Base-by-base conservation (phyloP, 2,113 vertebrate species). In the Hippocampus barbouri region DNA sequence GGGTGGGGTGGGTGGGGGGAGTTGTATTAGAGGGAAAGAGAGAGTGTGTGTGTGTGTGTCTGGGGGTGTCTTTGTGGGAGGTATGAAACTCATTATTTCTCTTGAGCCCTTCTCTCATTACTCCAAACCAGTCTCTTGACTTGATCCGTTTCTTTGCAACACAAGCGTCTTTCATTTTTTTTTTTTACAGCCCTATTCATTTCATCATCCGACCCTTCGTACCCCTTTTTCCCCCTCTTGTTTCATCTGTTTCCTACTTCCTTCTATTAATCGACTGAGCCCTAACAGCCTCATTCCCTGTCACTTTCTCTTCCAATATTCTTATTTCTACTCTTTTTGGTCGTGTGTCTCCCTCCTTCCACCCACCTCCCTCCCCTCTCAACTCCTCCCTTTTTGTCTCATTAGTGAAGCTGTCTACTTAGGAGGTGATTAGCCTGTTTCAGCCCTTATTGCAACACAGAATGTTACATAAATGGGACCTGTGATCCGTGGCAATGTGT, bases 391-490 rank as follows among this genome's bases (percentile, higher is more conserved):
- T 83, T 66, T 78, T 83, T 72, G 81, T 89, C 88, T 89, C 86
- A 83, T 91, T 89, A 89, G 79, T 5, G 74, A 84, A 84, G 82
- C 87, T 86, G 87, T 89, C 89, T 84, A 89, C 87, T 88, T 85
- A 90, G 86, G 81, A 87, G 83, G 87, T 91, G 86, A 91, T 91
- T 89, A 89, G 86, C 82, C 83, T 79, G 82, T 79, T 74, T 83
- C 54, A 63, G 81, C 82, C 83, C 85, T 89, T 89, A 90, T 90
- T 89, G 88, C 86, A 88, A 88, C 79, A 82, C 74, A 82, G 86
- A 90, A 86, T 87, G 71, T 76, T 81, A 87, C 82, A 83, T 81
- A 86, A 88, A 89, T 88, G 83, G 88, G 85, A 90, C 83, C 84
- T 88, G 82, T 87, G 87, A 88, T 90, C 83, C 83, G 85, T 83